Conservation (phyloP, 2,797 vertebrate species). For the Schizopygopsis malacanthus region DNA sequence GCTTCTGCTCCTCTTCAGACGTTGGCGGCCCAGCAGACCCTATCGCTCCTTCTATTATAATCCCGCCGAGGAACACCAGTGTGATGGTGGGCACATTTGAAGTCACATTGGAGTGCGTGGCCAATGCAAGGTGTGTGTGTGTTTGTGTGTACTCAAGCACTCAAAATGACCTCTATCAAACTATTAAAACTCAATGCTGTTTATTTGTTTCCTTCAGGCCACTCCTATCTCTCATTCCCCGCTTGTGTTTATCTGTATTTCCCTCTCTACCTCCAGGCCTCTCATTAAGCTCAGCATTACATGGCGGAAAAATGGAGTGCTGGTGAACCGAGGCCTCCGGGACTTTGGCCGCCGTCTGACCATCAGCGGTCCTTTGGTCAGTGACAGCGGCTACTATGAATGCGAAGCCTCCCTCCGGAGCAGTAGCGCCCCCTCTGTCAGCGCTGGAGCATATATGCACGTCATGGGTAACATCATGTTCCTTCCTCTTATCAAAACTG, state of each 20-base stretch:
- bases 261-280: slow-evolving; percentile 76
- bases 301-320: slow-evolving; percentile 89
- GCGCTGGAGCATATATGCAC: slow-evolving; percentile 84
- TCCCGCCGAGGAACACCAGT: slow-evolving; percentile 94
- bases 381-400: slow-evolving; percentile 90
- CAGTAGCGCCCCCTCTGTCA: slow-evolving; percentile 85
- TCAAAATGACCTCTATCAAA: slow-evolving; percentile 31
- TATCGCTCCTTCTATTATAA: slow-evolving; percentile 92
- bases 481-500: not conserved
- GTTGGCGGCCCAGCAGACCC: slow-evolving; percentile 93
- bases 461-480: slow-evolving; percentile 83
- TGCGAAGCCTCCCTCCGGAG: slow-evolving; percentile 91
- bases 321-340: slow-evolving; percentile 84
- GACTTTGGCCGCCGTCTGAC: slow-evolving; percentile 91
- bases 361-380: slow-evolving; percentile 83
- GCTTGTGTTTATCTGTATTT: slow-evolving; percentile 60
- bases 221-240: slow-evolving; percentile 61
- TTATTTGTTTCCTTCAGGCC: slow-evolving; percentile 63
- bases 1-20: slow-evolving; percentile 74
- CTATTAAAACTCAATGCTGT: slow-evolving; percentile 52
- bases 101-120: slow-evolving; percentile 93
- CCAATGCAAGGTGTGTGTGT: slow-evolving; percentile 88
- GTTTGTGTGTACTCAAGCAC: slow-evolving; percentile 32
- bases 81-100: slow-evolving; percentile 92
- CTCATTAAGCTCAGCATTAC: slow-evolving; percentile 92